Base-by-base conservation (phyloP, 2,113 vertebrate genomes). In the Semnornis frantzii region DNA sequence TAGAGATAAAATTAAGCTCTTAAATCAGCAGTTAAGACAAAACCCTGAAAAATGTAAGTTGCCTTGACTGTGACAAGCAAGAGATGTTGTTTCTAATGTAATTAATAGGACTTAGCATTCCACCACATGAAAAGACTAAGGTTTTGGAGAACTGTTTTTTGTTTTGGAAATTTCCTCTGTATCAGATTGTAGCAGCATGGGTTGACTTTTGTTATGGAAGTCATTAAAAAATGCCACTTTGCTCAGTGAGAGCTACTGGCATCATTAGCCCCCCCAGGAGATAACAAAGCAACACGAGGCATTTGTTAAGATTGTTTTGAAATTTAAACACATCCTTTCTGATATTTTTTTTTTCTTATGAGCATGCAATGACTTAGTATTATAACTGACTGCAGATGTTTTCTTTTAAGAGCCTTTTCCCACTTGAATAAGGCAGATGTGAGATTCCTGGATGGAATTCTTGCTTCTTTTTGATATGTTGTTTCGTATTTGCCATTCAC, bases 391-490 rank as follows among this genome's bases (percentile, higher is more conserved):
- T 84, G 57, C 31, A 87, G 57, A 77, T 63, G 33, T 55, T 77
- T 87, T 78, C 25, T 48, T 95, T 89, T 71, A 88, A 31, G 37
- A 82, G 31, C 19, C 23, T 89, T 64, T 82, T 76, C 16, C 57
- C 4, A 4, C 65, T 37, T 85, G 70, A 91, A 30, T 46, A 93
- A 95, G 23, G 21, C 33, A 73, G 28, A 63, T 4, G 77, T 21
- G 87, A 97, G 88, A 94, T 73, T 93, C 50, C 68, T 85, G 62
- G 78, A 42, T 55, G 30, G 17, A 57, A 87, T 79, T 96, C 57
- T 65, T 92, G 34, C 62, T 95, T 89, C 93, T 85, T 91, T 96
- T 94, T 42, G 64, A 93, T 95, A 90, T 42, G 79, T 69, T 58
- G 19, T 84, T 96, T 89, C 76, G 34, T 70, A 66, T 77, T 92